Base-by-base conservation (phyloP, 2,797 vertebrate species). In the Alosa sapidissima region DNA sequence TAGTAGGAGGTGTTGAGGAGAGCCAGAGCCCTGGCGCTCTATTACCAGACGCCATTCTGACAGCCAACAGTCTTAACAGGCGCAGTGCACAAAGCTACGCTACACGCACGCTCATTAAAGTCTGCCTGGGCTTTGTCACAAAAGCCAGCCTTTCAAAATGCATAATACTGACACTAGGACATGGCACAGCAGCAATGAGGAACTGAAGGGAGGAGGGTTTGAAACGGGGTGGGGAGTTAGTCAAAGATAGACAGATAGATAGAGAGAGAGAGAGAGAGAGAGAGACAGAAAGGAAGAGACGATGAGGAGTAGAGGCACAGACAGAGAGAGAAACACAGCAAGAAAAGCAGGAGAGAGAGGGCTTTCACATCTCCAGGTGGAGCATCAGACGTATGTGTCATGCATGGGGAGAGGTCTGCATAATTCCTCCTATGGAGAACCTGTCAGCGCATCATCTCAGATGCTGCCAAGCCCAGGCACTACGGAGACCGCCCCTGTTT, bases 41-140 rank as follows among this genome's bases (percentile, higher is more conserved):
- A 94, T 93, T 89, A 91, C 87, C 89, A 92, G 91, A 87, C 91
- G 90, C 88, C 91, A 93, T 93, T 90, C 91, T 92, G 91, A 94
- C 91, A 93, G 90, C 90, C 89, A 90, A 87, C 90, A 90, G 88
- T 90, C 91, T 92, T 87, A 81, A 85, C 87, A 90, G 90, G 91
- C 89, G 91, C n/a, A 5, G 60, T 9, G n/a, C n/a, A 58, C 55
- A 58, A 21, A 5, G 62, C 24, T 68, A 8, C 11, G 24, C 88
- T 91, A 92, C 87, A 90, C 48, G 28, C 89, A 75, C 89, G 87
- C 91, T 95, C 94, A 94, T 93, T 94, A 93, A 94, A 91, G 90
- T 89, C 89, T 19, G 36, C 58, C 82, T 89, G 90, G 91, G 87
- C 90, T 94, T 91, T 92, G 89, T 91, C 94, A 94, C 90, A 88